phyloP scores from a whole-genome alignment of 2,888 invertebrate genomes.

The Muschampia plurimacula region DNA sequence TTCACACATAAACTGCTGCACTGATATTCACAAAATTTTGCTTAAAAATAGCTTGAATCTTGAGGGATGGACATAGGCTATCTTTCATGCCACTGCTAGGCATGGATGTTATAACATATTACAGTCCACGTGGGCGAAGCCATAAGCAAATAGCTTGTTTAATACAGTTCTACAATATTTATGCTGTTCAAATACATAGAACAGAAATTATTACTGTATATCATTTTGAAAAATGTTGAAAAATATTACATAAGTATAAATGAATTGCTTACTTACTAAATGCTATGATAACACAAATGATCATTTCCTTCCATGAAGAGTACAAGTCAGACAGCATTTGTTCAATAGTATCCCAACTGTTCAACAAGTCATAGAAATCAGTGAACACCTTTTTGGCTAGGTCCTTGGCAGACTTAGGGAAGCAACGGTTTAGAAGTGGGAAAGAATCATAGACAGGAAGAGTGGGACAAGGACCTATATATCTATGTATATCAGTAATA shows the following conservation, averaged over 20 bases:
- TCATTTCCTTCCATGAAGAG: conserved; percentile 94
- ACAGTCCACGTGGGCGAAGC: too few species aligned
- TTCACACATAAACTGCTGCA: too few species aligned
- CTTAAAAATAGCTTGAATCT: too few species aligned
- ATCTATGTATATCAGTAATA: conserved; percentile 72
- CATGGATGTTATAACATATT: too few species aligned
- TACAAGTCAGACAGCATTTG: conserved; percentile 95
- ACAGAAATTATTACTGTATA: background rate
- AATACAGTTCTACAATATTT: background rate
- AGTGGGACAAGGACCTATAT: conserved; percentile 91
- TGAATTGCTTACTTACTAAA: conserved; percentile 87
- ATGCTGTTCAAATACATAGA: background rate
- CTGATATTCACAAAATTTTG: too few species aligned
- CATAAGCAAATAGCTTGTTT: too few species aligned
- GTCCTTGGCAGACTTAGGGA: conserved; percentile 90
- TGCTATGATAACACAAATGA: conserved; percentile 91
- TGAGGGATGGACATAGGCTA: too few species aligned
- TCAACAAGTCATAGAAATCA: conserved; percentile 92
- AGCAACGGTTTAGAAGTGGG: conserved; percentile 94
- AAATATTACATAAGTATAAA: background rate
- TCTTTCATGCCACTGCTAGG: too few species aligned
- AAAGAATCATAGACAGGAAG: conserved; percentile 92
- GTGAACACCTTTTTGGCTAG: conserved; percentile 87
- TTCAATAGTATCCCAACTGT: conserved; percentile 95
- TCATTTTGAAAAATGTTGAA: background rate